Evolutionary conservation across 2,797 vertebrate genomes (phyloP).

Genomic region (Huso huso): DNA sequence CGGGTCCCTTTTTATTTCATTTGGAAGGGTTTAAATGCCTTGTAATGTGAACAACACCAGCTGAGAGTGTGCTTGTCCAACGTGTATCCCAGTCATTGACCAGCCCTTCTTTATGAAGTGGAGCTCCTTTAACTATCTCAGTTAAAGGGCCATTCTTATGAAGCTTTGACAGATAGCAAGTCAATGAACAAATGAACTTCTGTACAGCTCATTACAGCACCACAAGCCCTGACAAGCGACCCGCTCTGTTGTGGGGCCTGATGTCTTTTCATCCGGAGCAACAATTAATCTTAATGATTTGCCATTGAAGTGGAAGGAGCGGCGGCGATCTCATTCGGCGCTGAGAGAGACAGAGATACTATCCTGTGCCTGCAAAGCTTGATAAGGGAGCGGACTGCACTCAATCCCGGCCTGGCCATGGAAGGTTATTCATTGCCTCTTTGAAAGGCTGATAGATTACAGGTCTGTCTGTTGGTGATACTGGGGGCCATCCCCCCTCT

Average conservation of each 20-base stretch:
- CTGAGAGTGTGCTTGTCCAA: no score
- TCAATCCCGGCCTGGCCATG: constrained; percentile 47
- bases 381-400: constrained; percentile 65
- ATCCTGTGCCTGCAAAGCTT: constrained; percentile 60
- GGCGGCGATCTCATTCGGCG: constrained; percentile 25
- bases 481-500: constrained; percentile 49
- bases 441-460: constrained; percentile 68
- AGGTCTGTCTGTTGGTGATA: constrained; percentile 70
- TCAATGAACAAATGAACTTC: constrained; percentile 84
- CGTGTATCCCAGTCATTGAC: no score
- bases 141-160: constrained; percentile 31
- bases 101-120: no score
- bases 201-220: constrained; percentile 83
- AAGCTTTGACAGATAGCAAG: constrained; percentile 61
- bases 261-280: constrained; percentile 70
- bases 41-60: no score
- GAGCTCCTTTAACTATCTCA: no score
- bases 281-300: constrained; percentile 73
- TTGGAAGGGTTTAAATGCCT: no score
- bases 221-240: constrained; percentile 49
- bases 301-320: constrained; percentile 46
- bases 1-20: no score
- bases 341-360: constrained; percentile 55
- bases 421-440: constrained; percentile 64
- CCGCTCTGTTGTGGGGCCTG: constrained; percentile 62